phyloP scores from a whole-genome alignment of 2,797 vertebrate species.

The Enteromius thamalakanensis region DNA sequence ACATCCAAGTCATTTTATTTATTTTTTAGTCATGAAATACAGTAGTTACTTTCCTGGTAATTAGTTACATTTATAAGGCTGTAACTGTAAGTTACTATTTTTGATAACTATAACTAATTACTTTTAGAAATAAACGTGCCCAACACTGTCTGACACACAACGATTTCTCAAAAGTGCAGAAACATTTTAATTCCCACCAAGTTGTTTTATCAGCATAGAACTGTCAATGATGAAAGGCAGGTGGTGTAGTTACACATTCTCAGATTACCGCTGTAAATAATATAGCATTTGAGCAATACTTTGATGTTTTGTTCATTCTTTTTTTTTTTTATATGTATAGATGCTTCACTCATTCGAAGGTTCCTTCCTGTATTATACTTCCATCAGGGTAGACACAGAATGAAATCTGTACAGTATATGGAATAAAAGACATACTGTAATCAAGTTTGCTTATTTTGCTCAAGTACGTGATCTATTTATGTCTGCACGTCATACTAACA shows the following conservation, averaged over 20 bases:
- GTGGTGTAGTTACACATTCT: background rate
- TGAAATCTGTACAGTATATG: background rate
- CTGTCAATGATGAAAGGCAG: background rate
- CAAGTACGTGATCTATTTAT: background rate
- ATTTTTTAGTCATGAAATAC: too few relatives aligned
- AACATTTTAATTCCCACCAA: background rate
- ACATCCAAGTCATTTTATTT: too few relatives aligned
- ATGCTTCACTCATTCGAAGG: background rate
- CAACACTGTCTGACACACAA: background rate
- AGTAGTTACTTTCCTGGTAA: too few relatives aligned
- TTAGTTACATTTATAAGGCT: too few relatives aligned
- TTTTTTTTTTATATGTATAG: background rate
- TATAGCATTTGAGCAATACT: background rate
- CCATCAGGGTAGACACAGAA: background rate
- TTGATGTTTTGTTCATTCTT: background rate
- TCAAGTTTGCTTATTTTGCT: background rate
- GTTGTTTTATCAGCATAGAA: background rate
- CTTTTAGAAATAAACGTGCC: too few relatives aligned
- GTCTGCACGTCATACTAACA: background rate
- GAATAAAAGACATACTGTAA: background rate
- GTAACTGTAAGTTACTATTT: too few relatives aligned
- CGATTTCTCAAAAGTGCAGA: background rate
- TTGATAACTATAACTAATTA: too few relatives aligned
- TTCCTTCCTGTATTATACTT: background rate
- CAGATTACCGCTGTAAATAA: background rate